Evolutionary conservation across 1,140 invertebrate genomes (phyloP).

Genomic region (Micrasema longulum): DNA sequence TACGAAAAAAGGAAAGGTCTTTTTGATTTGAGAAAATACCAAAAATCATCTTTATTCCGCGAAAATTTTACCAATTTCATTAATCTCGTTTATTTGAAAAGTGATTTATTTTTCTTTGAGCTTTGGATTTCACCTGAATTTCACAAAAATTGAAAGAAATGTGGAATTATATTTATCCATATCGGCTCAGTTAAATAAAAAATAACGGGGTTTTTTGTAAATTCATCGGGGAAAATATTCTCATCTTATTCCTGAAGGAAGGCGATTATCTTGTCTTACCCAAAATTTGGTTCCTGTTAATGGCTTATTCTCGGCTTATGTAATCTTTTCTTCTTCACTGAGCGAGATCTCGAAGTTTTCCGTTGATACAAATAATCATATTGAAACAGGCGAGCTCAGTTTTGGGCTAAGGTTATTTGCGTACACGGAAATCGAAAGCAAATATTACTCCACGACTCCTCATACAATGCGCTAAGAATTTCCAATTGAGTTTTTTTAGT

Average conservation of each 20-base stretch:
- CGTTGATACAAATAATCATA: conserved; percentile 25
- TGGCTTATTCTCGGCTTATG: conserved; percentile 21
- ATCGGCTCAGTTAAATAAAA: conserved; percentile 29
- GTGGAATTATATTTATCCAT: conserved; percentile 1
- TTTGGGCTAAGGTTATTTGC: conserved; percentile 9
- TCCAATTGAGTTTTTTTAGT: no score
- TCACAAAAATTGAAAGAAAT: background rate
- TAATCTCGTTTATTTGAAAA: conserved; percentile 14
- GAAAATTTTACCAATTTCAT: no score
- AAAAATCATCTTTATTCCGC: no score
- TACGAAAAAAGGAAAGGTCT: no score
- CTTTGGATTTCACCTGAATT: conserved; percentile 1
- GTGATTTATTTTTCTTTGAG: conserved; percentile 4
- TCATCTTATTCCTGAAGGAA: conserved; percentile 16
- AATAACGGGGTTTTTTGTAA: conserved; percentile 24
- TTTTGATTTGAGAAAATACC: no score
- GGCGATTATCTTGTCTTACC: conserved; percentile 29
- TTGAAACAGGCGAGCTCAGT: background rate
- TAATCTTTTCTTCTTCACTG: conserved; percentile 23
- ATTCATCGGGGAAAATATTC: conserved; percentile 27
- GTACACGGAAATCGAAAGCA: conserved; percentile 18
- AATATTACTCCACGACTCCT: background rate
- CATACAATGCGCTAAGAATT: conserved; percentile 1
- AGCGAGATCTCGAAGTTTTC: conserved; percentile 10
- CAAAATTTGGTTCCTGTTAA: conserved; percentile 27